Percentiles rank a stretch among this genome's conserved stretches.
Evolutionary conservation across 2,113 vertebrate species (phyloP).

Genomic region (Falcunculus frontatus): DNA sequence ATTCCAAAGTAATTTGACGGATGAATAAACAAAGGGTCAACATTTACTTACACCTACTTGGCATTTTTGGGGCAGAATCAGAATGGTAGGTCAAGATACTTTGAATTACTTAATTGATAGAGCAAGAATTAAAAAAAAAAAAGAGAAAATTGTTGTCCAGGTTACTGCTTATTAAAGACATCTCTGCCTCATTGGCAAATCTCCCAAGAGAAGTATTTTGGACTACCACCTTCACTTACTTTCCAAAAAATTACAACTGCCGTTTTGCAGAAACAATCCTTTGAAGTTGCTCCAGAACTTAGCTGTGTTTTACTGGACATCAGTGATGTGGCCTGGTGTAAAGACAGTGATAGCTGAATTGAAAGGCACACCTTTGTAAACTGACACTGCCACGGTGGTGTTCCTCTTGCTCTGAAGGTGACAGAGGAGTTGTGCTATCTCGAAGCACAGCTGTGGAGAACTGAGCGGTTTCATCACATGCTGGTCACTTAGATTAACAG

Average conservation of each 20-base stretch:
- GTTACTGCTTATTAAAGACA: not conserved
- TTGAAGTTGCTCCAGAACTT: not conserved
- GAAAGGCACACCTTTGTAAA: not conserved
- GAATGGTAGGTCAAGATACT: not conserved
- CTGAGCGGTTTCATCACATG: not conserved
- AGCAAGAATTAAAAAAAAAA: not conserved
- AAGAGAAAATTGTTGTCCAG: not conserved
- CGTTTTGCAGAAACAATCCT: not conserved
- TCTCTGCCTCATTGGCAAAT: not conserved
- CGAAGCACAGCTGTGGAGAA: not conserved
- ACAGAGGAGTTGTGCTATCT: not conserved
- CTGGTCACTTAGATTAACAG: slow-evolving; percentile 45
- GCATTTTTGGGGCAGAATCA: not conserved
- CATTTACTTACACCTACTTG: not conserved
- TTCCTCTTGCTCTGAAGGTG: not conserved
- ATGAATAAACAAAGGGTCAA: not conserved
- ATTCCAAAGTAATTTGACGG: not conserved
- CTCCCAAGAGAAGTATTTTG: not conserved
- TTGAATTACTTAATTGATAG: not conserved
- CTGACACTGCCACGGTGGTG: not conserved
- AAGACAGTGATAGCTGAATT: not conserved
- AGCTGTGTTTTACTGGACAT: not conserved
- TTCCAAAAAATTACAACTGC: not conserved
- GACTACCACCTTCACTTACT: not conserved
- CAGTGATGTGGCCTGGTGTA: not conserved